A percentile compares a stretch with the other conserved stretches of the same genome.
Conservation (phyloP, 1,140 invertebrate genomes). For the Sitophilus oryzae region DNA sequence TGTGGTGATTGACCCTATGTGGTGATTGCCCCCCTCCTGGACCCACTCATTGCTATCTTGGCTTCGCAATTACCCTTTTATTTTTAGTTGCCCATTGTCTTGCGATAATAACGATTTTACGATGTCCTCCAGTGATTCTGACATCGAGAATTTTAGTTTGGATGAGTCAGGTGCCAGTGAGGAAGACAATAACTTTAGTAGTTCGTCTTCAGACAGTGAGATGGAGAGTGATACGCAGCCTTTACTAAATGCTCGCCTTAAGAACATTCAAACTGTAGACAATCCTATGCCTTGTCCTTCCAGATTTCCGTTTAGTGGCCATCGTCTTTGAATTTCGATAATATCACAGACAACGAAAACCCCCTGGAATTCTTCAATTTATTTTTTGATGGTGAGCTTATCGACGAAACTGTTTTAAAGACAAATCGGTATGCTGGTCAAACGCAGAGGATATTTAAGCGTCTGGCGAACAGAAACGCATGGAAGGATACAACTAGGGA, state of each 20-base stretch:
- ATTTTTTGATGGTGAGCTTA: slow-evolving; percentile 1
- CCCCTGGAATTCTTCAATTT: slow-evolving; percentile 1
- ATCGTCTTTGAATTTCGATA: slow-evolving; percentile 1
- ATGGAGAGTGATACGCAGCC: background rate
- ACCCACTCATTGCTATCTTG: background rate
- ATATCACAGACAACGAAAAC: background rate
- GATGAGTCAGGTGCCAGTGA: background rate
- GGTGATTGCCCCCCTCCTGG: too few relatives aligned
- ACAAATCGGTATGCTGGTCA: slow-evolving; percentile 1
- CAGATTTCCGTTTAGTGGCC: background rate
- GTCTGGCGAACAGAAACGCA: background rate
- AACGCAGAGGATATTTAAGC: background rate
- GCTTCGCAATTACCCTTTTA: background rate
- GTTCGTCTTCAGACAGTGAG: slow-evolving; percentile 2
- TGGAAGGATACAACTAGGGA: background rate
- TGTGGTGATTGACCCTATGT: too few relatives aligned
- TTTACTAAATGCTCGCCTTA: slow-evolving; percentile 1
- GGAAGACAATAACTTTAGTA: background rate
- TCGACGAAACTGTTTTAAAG: background rate
- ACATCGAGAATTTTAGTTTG: background rate
- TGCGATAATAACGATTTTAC: too few relatives aligned
- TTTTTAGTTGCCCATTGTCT: background rate
- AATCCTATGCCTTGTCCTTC: background rate
- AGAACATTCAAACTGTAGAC: slow-evolving; percentile 2
- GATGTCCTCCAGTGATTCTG: background rate